Evolutionary conservation across 2,113 vertebrate species (phyloP).

Genomic region (Nymphicus hollandicus): DNA sequence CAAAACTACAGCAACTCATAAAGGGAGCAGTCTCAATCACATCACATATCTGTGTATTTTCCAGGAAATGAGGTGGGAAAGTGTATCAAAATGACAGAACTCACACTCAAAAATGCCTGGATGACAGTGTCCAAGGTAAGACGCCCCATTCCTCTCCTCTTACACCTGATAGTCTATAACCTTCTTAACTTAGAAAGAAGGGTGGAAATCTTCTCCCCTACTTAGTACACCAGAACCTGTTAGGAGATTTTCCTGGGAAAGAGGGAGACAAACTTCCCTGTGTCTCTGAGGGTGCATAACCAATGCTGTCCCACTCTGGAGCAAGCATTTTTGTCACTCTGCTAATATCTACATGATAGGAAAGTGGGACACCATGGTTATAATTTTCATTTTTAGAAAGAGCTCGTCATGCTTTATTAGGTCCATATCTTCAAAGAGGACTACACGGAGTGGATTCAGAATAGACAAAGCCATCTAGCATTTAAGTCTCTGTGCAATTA

Average conservation of each 20-base stretch:
- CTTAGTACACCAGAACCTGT: background rate
- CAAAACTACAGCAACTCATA: background rate
- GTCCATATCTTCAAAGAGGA: conserved; percentile 10
- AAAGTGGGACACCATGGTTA: background rate
- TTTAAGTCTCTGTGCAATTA: background rate
- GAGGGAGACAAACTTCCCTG: background rate
- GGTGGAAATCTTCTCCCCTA: background rate
- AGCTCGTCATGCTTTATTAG: conserved; percentile 27
- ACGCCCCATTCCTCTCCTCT: background rate
- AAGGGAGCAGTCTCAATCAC: background rate
- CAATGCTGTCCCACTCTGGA: background rate
- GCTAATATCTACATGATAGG: background rate
- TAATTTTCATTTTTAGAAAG: background rate
- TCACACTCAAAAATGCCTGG: background rate
- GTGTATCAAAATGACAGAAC: background rate
- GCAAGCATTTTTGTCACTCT: background rate
- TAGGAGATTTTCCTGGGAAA: background rate
- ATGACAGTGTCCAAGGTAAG: background rate
- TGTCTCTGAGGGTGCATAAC: background rate
- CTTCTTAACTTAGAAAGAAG: background rate
- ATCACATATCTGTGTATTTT: background rate
- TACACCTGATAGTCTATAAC: background rate
- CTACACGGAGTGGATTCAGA: background rate
- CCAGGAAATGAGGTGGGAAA: background rate
- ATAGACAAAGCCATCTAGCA: background rate